Conservation (phyloP, 2,888 invertebrate species). For the Lingula anatina region DNA sequence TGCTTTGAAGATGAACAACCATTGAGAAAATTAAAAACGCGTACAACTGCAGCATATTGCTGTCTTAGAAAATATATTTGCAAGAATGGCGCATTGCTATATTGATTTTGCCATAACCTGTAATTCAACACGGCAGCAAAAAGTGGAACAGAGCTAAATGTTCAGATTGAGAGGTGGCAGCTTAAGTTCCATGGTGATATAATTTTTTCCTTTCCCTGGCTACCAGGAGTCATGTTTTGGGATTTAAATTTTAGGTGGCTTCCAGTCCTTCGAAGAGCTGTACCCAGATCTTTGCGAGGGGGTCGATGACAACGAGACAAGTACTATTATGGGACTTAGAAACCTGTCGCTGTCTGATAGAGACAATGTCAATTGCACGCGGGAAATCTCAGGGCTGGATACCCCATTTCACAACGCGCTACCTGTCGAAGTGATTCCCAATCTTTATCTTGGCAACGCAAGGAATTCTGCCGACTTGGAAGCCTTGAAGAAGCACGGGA, state of each 20-base stretch:
- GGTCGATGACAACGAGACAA: conserved; percentile 50
- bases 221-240: too few species aligned
- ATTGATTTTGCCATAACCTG: too few species aligned
- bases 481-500: conserved; percentile 82
- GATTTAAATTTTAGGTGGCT: too few species aligned
- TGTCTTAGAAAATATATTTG: too few species aligned
- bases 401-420: conserved; percentile 50
- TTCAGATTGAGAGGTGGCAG: background rate
- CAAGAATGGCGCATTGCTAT: too few species aligned
- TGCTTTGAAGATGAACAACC: too few species aligned
- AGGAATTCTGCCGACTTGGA: conserved; percentile 87
- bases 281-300: conserved; percentile 81
- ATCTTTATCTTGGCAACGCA: conserved; percentile 90
- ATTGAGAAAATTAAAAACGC: too few species aligned
- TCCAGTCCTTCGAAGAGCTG: conserved; percentile 72
- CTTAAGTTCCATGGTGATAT: too few species aligned
- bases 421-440: conserved; percentile 90
- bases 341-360: conserved; percentile 60
- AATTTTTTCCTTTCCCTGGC: too few species aligned
- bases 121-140: too few species aligned
- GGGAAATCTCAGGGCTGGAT: conserved; percentile 6
- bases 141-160: too few species aligned
- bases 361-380: background rate
- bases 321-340: conserved; percentile 64
- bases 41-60: too few species aligned